phyloP scores from a whole-genome alignment of 2,113 vertebrate genomes.

The Istiophorus platypterus region DNA sequence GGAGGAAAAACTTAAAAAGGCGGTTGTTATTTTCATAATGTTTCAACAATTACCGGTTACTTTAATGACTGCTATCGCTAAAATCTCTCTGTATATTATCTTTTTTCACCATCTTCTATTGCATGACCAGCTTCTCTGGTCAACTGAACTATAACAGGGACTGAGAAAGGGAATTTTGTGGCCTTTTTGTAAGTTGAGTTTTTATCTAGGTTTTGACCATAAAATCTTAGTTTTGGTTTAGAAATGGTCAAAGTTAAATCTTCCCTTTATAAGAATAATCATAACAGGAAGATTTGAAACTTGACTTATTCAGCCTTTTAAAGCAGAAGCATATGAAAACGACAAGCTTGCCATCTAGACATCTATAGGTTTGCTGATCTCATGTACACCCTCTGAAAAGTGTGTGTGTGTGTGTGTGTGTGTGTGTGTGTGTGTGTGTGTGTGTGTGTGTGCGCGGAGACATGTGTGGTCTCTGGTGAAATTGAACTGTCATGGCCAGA shows the following conservation, averaged over 20 bases:
- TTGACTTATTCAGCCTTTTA: constrained; percentile 43
- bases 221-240: constrained; percentile 20
- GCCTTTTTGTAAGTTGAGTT: constrained; percentile 9
- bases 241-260: constrained; percentile 40
- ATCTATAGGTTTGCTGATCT: constrained; percentile 8
- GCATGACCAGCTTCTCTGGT: not conserved
- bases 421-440: constrained; percentile 24
- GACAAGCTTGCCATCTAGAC: constrained; percentile 20
- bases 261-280: constrained; percentile 19
- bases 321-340: constrained; percentile 29
- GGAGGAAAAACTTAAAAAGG: not conserved
- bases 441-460: constrained; percentile 30
- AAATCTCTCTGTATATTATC: not conserved
- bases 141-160: not conserved
- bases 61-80: constrained; percentile 1
- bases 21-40: constrained; percentile 2
- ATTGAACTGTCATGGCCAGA: constrained; percentile 80
- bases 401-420: constrained; percentile 20
- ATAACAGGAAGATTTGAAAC: constrained; percentile 31
- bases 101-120: constrained; percentile 17
- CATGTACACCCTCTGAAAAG: constrained; percentile 35
- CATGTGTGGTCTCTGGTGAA: constrained; percentile 42
- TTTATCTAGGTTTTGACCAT: constrained; percentile 5
- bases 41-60: constrained; percentile 2
- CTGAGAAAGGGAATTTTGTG: not conserved